phyloP scores from a whole-genome alignment of 37 sponge, comb jelly and placozoan species.

The Crambe crambe region DNA sequence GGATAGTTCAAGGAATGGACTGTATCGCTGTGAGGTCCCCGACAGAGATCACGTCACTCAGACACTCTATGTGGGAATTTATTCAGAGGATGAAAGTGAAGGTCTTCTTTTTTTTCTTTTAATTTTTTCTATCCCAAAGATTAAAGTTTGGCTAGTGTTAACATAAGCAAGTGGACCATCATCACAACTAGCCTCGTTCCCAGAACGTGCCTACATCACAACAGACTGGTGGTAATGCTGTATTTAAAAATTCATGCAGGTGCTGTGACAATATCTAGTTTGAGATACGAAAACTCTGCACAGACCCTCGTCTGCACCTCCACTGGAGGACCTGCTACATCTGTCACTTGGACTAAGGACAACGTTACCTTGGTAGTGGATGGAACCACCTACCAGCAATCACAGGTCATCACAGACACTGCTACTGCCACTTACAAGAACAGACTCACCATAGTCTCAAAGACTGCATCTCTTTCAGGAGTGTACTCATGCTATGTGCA shows the following conservation, averaged over 20 bases:
- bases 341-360: conserved; percentile 19
- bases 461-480: neutral
- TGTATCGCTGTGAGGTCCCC: conserved; percentile 16
- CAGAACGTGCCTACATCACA: too few relatives aligned
- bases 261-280: neutral
- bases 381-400: conserved; percentile 6
- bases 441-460: conserved; percentile 2
- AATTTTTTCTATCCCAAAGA: neutral
- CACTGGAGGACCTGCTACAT: conserved; percentile 19
- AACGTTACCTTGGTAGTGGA: neutral
- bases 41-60: conserved; percentile 6
- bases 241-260: too few relatives aligned
- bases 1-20: neutral
- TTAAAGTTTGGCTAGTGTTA: too few relatives aligned
- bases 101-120: neutral
- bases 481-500: neutral
- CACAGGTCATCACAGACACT: conserved; percentile 13
- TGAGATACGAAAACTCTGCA: neutral
- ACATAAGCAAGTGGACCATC: too few relatives aligned
- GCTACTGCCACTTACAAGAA: conserved; percentile 9
- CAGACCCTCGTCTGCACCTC: conserved; percentile 22
- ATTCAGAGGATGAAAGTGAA: neutral
- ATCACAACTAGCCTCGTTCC: too few relatives aligned
- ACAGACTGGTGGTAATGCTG: too few relatives aligned
- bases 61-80: conserved; percentile 17